Evolutionary conservation across 2,797 vertebrate species (phyloP), one percentile per base, ranked within the genome.

Genomic region (Helostoma temminkii): DNA sequence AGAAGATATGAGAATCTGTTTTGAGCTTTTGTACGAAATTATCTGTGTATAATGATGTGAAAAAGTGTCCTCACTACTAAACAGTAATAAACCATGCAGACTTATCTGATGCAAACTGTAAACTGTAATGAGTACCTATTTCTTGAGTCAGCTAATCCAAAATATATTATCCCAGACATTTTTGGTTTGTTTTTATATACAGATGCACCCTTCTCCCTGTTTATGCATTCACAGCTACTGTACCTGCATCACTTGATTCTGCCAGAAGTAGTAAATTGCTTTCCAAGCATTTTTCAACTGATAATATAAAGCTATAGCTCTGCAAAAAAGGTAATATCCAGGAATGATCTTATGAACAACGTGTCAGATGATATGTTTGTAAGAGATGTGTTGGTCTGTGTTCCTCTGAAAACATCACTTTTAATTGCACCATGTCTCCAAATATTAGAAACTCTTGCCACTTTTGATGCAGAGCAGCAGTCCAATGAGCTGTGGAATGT

Each of bases 131-230:
- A 10, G 10, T 24, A 53, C 48, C 8, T n/a, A 66, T 74, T 53
- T 39, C 61, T 34, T 34, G 18, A 73, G 60, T 75, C 73, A 80
- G 76, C 76, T 43, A 45, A 66, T 72, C 25, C 64, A 63, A 66
- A 74, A 30, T 42, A 47, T 68, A 19, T 32, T 18, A 9, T 65
- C 30, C 22, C 9, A 26, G 57, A 60, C 64, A 62, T 36, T 75
- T 41, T 69, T 68, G 43, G 52, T 72, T 72, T 59, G 56, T 58
- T 69, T 76, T 74, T 67, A 74, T 71, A 48, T 52, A 66, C 22
- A 26, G 21, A 63, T 54, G 59, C 24, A 39, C 15, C 63, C 22
- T 21, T 57, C 25, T 37, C 52, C 16, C 52, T 48, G 46, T 70
- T 72, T 77, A 68, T 62, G 63, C 41, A 73, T 64, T 54, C 42